Percentiles rank a stretch among this genome's conserved stretches.
These are phyloP conservation scores for Meles meles DNA, from an alignment of 2,113 vertebrate species.

Conservation along the genomic window DNA sequence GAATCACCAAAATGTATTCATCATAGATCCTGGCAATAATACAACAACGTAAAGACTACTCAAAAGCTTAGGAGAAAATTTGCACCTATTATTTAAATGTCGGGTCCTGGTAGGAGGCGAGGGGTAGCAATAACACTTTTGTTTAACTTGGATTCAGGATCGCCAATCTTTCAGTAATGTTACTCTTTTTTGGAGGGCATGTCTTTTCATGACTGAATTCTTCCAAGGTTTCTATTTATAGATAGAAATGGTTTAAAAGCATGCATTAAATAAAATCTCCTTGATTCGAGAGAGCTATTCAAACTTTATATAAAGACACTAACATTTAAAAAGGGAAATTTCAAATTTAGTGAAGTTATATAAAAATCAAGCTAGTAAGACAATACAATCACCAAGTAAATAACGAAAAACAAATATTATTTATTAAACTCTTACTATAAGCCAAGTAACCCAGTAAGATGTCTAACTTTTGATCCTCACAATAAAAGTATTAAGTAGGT, in stretches of 20 bases:
- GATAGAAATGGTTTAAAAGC: slow-evolving; percentile 26
- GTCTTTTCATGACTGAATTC: slow-evolving; percentile 36
- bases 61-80: background rate
- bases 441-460: background rate
- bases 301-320: background rate
- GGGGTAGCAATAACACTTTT: background rate
- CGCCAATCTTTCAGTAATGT: background rate
- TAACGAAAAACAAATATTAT: background rate
- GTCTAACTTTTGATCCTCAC: background rate
- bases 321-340: background rate
- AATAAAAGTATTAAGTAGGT: background rate
- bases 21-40: background rate
- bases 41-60: background rate
- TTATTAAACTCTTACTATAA: background rate
- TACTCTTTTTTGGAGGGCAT: background rate
- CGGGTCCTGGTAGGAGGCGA: background rate
- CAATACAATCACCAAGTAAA: background rate
- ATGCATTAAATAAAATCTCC: background rate
- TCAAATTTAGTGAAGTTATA: background rate
- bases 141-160: background rate
- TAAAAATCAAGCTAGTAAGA: background rate
- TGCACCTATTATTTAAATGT: background rate
- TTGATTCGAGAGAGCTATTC: background rate
- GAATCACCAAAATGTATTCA: background rate
- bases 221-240: slow-evolving; percentile 13